Percentiles rank a stretch among this genome's conserved stretches.
phyloP scores from a whole-genome alignment of 2,797 vertebrate genomes.

The Chelmon rostratus region DNA sequence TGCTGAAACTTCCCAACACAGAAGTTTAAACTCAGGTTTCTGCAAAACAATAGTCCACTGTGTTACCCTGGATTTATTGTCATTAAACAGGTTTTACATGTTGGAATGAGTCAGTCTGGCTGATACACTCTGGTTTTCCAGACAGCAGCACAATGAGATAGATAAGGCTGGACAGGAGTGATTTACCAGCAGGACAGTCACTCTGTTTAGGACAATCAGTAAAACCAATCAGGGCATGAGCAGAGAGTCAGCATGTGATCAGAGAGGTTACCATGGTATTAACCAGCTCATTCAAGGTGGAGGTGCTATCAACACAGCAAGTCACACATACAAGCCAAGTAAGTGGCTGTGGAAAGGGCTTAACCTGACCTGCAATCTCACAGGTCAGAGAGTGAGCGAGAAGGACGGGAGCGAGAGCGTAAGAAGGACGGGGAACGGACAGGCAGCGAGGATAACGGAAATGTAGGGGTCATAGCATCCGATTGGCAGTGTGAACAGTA shows the following conservation, averaged over 20 bases:
- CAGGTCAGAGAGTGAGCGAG: constrained; percentile 66
- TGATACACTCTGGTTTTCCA: constrained; percentile 40
- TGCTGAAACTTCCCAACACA: not conserved
- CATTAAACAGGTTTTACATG: constrained; percentile 15
- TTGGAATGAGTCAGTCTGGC: constrained; percentile 38
- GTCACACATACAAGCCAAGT: constrained; percentile 53
- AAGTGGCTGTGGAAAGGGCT: constrained; percentile 68
- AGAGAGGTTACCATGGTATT: constrained; percentile 69
- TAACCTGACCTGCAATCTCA: constrained; percentile 75
- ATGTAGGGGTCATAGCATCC: constrained; percentile 68
- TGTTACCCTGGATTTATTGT: constrained; percentile 18
- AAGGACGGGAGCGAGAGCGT: constrained; percentile 19
- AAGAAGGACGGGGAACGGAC: constrained; percentile 18
- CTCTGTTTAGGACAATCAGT: constrained; percentile 65
- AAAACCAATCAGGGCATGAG: constrained; percentile 72
- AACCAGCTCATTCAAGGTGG: constrained; percentile 58
- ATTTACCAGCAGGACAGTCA: constrained; percentile 58
- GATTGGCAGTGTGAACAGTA: constrained; percentile 24
- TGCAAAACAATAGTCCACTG: not conserved
- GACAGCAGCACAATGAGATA: constrained; percentile 10
- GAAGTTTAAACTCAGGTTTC: constrained; percentile 25
- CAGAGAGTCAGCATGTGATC: constrained; percentile 66
- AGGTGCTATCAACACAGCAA: constrained; percentile 52
- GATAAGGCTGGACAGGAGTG: constrained; percentile 47
- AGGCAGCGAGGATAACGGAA: constrained; percentile 66